Evolutionary conservation across 2,113 vertebrate genomes (phyloP).

Genomic region (Petroica traversi): DNA sequence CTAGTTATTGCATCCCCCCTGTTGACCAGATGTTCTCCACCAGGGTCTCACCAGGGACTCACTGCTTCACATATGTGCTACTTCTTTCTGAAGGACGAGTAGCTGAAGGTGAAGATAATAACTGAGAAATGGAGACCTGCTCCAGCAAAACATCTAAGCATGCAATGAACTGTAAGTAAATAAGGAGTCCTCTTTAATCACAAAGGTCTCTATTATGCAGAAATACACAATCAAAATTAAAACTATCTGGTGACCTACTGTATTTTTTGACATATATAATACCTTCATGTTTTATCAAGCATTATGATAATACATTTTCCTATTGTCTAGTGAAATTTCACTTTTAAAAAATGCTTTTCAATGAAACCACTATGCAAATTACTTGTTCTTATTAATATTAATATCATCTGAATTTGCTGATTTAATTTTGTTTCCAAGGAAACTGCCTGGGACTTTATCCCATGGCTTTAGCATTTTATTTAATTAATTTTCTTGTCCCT

Average conservation of each 20-base stretch:
- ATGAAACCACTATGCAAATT: background rate
- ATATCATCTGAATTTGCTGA: background rate
- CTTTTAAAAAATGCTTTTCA: background rate
- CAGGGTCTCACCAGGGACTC: background rate
- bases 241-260: background rate
- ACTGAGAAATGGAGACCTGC: background rate
- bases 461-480: background rate
- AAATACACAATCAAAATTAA: background rate
- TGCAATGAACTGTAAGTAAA: background rate
- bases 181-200: background rate
- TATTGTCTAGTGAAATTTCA: background rate
- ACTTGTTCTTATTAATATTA: background rate
- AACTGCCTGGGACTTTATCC: background rate
- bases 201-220: background rate
- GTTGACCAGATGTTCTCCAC: background rate
- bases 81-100: background rate
- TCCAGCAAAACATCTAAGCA: background rate
- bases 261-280: background rate
- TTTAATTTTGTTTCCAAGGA: background rate
- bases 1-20: background rate
- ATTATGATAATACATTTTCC: background rate
- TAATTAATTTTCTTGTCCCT: background rate
- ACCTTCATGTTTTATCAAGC: background rate
- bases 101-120: background rate
- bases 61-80: background rate